Conservation (phyloP, 2,797 vertebrate genomes). For the Glyptemys insculpta region DNA sequence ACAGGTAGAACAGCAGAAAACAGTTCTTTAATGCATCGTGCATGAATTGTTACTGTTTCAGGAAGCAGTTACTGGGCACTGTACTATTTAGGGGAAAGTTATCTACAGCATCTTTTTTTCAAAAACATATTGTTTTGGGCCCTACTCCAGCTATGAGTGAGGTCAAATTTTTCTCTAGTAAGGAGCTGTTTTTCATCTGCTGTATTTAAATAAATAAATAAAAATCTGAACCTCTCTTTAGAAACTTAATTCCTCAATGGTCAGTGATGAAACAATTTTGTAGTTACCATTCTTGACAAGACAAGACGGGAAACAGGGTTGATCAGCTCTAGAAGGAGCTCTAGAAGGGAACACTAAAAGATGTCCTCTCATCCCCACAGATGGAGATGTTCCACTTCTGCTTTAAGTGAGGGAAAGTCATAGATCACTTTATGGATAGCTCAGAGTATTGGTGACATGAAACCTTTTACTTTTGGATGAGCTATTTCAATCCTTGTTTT, state of each 20-base stretch:
- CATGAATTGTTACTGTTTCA: conserved; percentile 68
- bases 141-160: conserved; percentile 10
- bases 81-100: conserved; percentile 74
- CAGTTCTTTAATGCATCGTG: conserved; percentile 60
- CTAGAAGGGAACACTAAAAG: not conserved
- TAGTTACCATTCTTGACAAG: not conserved
- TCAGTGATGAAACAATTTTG: not conserved
- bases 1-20: conserved; percentile 63
- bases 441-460: not conserved
- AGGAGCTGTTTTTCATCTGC: conserved; percentile 57
- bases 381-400: not conserved
- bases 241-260: not conserved
- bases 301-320: not conserved
- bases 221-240: not conserved
- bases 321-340: not conserved
- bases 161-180: conserved; percentile 50
- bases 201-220: not conserved
- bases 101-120: conserved; percentile 64
- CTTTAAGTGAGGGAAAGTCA: not conserved
- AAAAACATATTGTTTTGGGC: conserved; percentile 66
- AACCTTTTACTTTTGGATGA: not conserved
- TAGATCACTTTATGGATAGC: not conserved
- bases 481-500: not conserved
- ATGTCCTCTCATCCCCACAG: not conserved
- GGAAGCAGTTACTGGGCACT: conserved; percentile 58